Evolutionary conservation across 2,888 invertebrate genomes (phyloP).

Genomic region (Allacma fusca): DNA sequence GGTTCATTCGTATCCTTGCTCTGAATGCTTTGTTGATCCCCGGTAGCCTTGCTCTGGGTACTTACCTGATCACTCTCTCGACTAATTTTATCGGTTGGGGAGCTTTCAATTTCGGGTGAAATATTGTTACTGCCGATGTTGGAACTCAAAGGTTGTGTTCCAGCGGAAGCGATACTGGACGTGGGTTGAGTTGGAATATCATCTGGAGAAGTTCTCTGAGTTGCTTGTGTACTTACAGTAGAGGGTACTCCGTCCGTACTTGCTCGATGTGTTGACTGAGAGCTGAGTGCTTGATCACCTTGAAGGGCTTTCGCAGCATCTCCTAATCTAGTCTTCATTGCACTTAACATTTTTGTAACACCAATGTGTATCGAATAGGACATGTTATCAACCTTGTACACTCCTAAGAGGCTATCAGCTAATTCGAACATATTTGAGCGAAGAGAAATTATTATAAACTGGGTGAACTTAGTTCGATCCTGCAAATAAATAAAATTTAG

Average conservation of each 20-base stretch:
- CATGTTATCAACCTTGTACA: conserved; percentile 87
- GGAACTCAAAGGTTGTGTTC: background rate
- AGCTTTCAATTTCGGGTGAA: background rate
- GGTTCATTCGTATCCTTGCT: too few relatives aligned
- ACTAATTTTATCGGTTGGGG: background rate
- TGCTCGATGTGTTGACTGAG: background rate
- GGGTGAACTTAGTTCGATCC: conserved; percentile 96
- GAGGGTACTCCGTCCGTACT: background rate
- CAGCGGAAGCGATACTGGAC: background rate
- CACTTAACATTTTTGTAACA: conserved; percentile 47
- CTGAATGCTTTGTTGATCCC: too few relatives aligned
- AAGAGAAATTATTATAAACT: conserved; percentile 96
- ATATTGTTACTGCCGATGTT: too few relatives aligned
- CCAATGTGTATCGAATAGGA: conserved; percentile 60
- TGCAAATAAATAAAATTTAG: conserved; percentile 63
- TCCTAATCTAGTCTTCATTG: conserved; percentile 25
- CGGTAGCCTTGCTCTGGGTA: too few relatives aligned
- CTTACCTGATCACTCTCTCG: background rate
- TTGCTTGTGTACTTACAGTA: background rate
- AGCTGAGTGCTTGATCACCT: background rate
- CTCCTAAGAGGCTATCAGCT: conserved; percentile 89
- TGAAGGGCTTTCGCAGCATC: conserved; percentile 23
- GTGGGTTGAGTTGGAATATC: conserved; percentile 14
- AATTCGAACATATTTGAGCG: conserved; percentile 98
- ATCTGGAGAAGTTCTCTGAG: background rate